A percentile compares a stretch with the other conserved stretches of the same genome.
Evolutionary conservation across 1,140 invertebrate genomes (phyloP).

Genomic region (Aethina tumida): DNA sequence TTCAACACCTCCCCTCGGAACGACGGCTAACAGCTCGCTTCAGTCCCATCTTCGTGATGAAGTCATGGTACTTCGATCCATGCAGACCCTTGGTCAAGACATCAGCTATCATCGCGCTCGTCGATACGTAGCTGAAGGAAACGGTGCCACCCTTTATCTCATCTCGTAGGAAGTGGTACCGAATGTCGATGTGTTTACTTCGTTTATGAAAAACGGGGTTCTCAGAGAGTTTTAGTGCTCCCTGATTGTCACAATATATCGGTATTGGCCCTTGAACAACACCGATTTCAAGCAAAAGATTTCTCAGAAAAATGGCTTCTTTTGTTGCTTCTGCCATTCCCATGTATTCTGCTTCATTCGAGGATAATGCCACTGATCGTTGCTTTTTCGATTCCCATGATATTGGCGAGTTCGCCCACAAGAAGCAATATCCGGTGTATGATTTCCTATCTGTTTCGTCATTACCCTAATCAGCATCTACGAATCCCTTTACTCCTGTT

Average conservation of each 20-base stretch:
- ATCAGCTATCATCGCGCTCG: slow-evolving; percentile 22
- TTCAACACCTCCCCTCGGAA: no score
- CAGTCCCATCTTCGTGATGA: no score
- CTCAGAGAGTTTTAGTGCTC: slow-evolving; percentile 30
- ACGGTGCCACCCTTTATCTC: slow-evolving; percentile 9
- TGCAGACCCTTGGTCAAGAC: slow-evolving; percentile 20
- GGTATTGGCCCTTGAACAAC: slow-evolving; percentile 9
- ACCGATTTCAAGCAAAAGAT: slow-evolving; percentile 16
- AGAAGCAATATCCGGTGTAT: slow-evolving; percentile 28
- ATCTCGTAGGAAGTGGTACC: slow-evolving; percentile 22
- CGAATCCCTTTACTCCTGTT: slow-evolving; percentile 22
- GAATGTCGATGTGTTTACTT: slow-evolving; percentile 34
- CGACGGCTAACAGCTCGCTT: no score
- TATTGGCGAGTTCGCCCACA: slow-evolving; percentile 19
- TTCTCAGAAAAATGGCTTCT: slow-evolving; percentile 24
- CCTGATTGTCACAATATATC: slow-evolving; percentile 28
- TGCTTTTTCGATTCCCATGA: slow-evolving; percentile 30
- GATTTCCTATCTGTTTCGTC: slow-evolving; percentile 22
- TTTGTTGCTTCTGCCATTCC: slow-evolving; percentile 23
- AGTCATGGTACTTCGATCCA: slow-evolving; percentile 3
- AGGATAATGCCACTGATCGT: slow-evolving; percentile 26
- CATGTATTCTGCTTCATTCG: slow-evolving; percentile 33
- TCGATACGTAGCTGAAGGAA: slow-evolving; percentile 7
- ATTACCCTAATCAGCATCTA: slow-evolving; percentile 16
- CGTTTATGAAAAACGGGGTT: slow-evolving; percentile 32